Evolutionary conservation across 1,140 invertebrate genomes (phyloP).

Genomic region (Meteorus sp.): DNA sequence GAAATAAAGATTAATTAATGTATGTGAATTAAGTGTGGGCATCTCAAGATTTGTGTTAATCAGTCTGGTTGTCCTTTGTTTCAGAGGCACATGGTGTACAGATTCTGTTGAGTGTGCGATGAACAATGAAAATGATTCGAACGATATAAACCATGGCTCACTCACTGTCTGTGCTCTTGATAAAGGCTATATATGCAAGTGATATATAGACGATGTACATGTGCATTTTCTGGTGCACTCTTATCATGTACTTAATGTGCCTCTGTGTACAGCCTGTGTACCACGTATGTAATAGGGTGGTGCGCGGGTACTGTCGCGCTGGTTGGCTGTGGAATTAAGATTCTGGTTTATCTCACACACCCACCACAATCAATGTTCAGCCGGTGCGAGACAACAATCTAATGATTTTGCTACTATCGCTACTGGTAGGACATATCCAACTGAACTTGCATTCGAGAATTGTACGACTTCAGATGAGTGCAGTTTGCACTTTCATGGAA

Average conservation of each 20-base stretch:
- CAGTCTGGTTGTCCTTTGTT: conserved; percentile 70
- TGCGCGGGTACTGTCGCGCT: conserved; percentile 50
- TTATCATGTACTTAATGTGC: conserved; percentile 53
- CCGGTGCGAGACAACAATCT: conserved; percentile 57
- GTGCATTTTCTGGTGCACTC: conserved; percentile 33
- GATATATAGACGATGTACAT: conserved; percentile 43
- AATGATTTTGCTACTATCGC: conserved; percentile 60
- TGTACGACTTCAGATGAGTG: conserved; percentile 34
- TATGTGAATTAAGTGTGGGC: conserved; percentile 45
- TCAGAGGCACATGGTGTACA: conserved; percentile 75
- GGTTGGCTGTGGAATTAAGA: conserved; percentile 47
- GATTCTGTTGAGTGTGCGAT: conserved; percentile 58
- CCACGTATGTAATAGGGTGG: conserved; percentile 42
- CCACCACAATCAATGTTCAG: conserved; percentile 51
- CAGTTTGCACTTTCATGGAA: conserved; percentile 36
- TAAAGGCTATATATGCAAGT: conserved; percentile 43
- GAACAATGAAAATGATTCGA: conserved; percentile 34
- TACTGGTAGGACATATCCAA: conserved; percentile 38
- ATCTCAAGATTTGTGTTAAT: conserved; percentile 61
- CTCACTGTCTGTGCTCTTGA: conserved; percentile 55
- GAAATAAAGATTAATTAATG: conserved; percentile 18
- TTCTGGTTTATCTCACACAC: conserved; percentile 34
- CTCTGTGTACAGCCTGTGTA: conserved; percentile 55
- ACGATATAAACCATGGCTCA: conserved; percentile 48
- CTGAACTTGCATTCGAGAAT: conserved; percentile 54